Evolutionary conservation across 2,113 vertebrate genomes (phyloP).

Genomic region (mouse (Mus musculus)): DNA sequence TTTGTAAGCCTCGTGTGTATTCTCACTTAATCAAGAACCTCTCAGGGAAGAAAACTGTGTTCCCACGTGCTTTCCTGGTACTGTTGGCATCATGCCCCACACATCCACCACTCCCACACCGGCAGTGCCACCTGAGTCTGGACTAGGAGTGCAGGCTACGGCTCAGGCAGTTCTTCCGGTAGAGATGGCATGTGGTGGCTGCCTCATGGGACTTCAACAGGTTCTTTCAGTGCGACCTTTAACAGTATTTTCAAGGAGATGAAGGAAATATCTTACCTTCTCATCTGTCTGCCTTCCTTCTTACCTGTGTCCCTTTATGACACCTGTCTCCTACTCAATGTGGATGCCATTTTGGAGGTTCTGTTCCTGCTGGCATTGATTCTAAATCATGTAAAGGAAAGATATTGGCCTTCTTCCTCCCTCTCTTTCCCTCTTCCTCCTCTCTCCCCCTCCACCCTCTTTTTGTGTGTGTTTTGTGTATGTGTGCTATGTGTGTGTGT

Average conservation of each 20-base stretch:
- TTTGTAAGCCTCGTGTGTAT: not conserved
- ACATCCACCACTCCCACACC: not conserved
- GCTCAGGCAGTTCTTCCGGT: not conserved
- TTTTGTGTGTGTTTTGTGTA: not conserved
- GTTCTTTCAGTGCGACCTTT: not conserved
- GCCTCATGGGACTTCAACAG: conserved; percentile 15
- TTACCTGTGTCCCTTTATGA: not conserved
- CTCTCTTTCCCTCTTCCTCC: too few species aligned
- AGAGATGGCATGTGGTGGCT: not conserved
- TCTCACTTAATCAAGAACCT: not conserved
- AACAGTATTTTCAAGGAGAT: not conserved
- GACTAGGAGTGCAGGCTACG: not conserved
- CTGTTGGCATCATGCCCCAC: not conserved
- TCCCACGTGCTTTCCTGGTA: not conserved
- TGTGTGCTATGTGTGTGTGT: not conserved
- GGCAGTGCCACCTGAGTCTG: not conserved
- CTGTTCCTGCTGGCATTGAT: not conserved
- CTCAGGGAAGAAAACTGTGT: not conserved
- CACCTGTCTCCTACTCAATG: not conserved
- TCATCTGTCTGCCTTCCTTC: not conserved
- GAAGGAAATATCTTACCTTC: not conserved
- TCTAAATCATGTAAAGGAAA: conserved; percentile 13
- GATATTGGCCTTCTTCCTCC: not conserved
- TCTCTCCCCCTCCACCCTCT: too few species aligned
- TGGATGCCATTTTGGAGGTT: not conserved